These are phyloP conservation scores for Ceriagrion tenellum DNA, from an alignment of 2,888 invertebrate genomes.

Conservation along the genomic window DNA sequence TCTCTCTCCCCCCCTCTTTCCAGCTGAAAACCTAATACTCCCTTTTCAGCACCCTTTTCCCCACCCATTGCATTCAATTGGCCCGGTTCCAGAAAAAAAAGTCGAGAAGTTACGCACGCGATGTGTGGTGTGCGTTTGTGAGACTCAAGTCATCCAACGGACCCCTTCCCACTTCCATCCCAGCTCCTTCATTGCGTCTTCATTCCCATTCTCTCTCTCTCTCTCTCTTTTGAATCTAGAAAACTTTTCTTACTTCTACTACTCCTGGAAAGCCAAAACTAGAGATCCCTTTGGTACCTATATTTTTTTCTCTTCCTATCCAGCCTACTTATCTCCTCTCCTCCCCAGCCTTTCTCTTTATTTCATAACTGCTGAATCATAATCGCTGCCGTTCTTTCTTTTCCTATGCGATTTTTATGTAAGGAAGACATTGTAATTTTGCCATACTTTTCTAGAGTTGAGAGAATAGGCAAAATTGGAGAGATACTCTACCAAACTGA, in stretches of 20 bases:
- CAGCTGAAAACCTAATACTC: not conserved
- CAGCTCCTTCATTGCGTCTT: not conserved
- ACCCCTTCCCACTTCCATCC: not conserved
- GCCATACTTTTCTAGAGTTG: too few relatives aligned
- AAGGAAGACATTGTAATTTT: too few relatives aligned
- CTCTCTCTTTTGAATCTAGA: not conserved
- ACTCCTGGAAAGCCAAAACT: not conserved
- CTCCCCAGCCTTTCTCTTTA: not conserved
- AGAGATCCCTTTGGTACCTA: not conserved
- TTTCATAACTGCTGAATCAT: too few relatives aligned
- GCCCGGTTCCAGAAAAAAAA: constrained; percentile 24
- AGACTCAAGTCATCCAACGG: not conserved
- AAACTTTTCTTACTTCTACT: not conserved
- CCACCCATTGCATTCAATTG: constrained; percentile 20
- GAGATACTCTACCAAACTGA: too few relatives aligned
- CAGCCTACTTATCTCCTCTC: not conserved
- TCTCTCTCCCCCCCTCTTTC: not conserved
- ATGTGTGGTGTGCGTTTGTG: not conserved
- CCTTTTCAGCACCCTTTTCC: not conserved
- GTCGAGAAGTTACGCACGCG: not conserved
- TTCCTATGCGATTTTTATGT: too few relatives aligned
- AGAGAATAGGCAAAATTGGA: too few relatives aligned
- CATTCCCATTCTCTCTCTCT: not conserved
- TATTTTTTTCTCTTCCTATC: not conserved
- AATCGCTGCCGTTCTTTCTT: not conserved